Evolutionary conservation across 2,797 vertebrate species (phyloP), one percentile per base, ranked within the genome.

Genomic region (Astyanax mexicanus): DNA sequence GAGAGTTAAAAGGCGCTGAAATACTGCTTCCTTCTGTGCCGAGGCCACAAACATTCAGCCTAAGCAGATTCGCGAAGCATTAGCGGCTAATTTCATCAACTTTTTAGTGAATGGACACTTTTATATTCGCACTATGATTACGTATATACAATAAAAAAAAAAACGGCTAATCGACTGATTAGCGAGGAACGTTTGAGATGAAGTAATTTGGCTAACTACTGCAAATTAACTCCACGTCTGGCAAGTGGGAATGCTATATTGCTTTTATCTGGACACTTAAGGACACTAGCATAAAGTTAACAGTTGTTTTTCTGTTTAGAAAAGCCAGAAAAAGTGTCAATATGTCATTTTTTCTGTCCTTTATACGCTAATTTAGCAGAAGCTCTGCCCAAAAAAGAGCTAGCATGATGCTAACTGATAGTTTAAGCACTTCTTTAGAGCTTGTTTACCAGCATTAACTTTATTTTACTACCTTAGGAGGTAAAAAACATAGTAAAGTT

Each of bases 21-120:
- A 2, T 1, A 55, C 25, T 10, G 4, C 37, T 44, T 51, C 64
- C 17, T 55, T 47, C 1, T 35, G 32, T 72, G 57, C 71, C 32
- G 66, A 49, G 40, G 1, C 11, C 19, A 19, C 49, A 38, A 27
- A 25, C 8, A 61, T 32, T 42, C 52, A 19, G 49, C 38, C 54
- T 70, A 66, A 80, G 47, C 2, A 25, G 70, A 75, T 83, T 55
- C 73, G 42, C 15, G 1, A 11, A n/a, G 35, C 69, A 42, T 40
- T 65, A 47, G 69, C 72, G 55, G 23, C 65, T 71, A 77, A 80
- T 74, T 71, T 55, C 45, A 71, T 49, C 61, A 42, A 37, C 42
- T 62, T 69, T n/a, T n/a, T n/a, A 23, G 40, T 19, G 29, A 37
- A 69, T 54, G 72, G 7, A 62, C 52, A 69, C n/a, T n/a, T n/a